Evolutionary conservation across 2,797 vertebrate genomes (phyloP).

Genomic region (Pseudocheirus occidentalis): DNA sequence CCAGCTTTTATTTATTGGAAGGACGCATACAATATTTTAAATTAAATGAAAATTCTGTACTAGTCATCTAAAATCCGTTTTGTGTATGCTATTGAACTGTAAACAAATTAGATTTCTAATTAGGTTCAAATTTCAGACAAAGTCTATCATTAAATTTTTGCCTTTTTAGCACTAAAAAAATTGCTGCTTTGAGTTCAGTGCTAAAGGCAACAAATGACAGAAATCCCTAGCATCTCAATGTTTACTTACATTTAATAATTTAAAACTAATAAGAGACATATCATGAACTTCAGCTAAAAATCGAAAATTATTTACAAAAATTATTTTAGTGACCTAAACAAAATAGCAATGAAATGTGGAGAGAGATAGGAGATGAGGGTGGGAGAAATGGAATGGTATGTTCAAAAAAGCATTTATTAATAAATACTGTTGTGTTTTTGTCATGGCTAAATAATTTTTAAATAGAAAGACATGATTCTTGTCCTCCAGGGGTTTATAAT

Average conservation of each 20-base stretch:
- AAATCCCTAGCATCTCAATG: background rate
- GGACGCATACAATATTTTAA: slow-evolving; percentile 6
- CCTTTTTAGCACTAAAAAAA: slow-evolving; percentile 35
- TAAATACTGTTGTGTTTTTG: background rate
- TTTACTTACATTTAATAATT: background rate
- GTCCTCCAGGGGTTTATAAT: background rate
- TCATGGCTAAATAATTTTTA: background rate
- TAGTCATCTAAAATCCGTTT: slow-evolving; percentile 3
- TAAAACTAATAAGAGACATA: slow-evolving; percentile 13
- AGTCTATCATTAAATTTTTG: slow-evolving; percentile 13
- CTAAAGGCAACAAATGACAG: background rate
- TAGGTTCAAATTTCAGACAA: slow-evolving; percentile 24
- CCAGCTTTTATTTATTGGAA: background rate
- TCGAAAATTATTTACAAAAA: background rate
- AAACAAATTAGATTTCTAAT: background rate
- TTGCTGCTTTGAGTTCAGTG: background rate
- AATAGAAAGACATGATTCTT: background rate
- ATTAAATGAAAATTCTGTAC: background rate
- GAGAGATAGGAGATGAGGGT: slow-evolving; percentile 15
- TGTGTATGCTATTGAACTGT: background rate
- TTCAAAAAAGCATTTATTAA: background rate
- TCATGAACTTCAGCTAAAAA: slow-evolving; percentile 6
- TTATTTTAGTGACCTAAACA: background rate
- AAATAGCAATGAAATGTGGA: background rate
- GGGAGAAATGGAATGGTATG: slow-evolving; percentile 23